Evolutionary conservation across 1,140 invertebrate species (phyloP), one percentile per base, ranked within the genome.

Genomic region (Pogonomyrmex californicus): DNA sequence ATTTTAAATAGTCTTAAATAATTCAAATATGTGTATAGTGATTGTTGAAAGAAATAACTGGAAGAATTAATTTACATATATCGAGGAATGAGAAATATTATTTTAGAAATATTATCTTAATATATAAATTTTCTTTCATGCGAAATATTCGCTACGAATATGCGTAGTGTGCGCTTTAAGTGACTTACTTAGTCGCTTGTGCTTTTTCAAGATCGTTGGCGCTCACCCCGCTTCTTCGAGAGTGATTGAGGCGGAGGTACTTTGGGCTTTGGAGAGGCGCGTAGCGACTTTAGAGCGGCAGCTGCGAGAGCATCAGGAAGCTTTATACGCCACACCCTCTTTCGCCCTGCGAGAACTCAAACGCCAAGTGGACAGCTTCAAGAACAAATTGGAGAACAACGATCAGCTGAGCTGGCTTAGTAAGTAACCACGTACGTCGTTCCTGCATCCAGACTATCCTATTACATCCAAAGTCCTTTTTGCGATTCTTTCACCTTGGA

Each of bases 341-440:
- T 77, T 92, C 63, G 94, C 95, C 62, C 96, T 97, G 30, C 93
- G 95, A 78, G 97, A 97, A 86, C 95, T 97, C 36, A 96, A 97
- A 91, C 93, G 93, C 54, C 96, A 97, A 92, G 96, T 97, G 33
- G 96, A 97, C 86, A 94, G 95, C 58, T 97, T 97, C 90, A 96
- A 96, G 88, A 96, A 96, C 87, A 97, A 97, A 92, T 94, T 97
- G 78, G 97, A 97, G 93, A 97, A 97, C 60, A 96, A 97, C 38
- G 97, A 97, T 90, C 97, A 97, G 92, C 95, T 97, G 79, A 97
- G 96, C 91, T 97, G 97, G 97, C 94, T 97, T 71, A 97, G 97
- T 96, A 93, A 96, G 92, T 94, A 81, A 54, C 49, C 23, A 30
- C 36, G 10, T 71, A 56, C 47, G 33, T 78, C 51, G 49, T 75